Base-by-base conservation (phyloP, 2,888 invertebrate genomes). In the Heliconius sara region DNA sequence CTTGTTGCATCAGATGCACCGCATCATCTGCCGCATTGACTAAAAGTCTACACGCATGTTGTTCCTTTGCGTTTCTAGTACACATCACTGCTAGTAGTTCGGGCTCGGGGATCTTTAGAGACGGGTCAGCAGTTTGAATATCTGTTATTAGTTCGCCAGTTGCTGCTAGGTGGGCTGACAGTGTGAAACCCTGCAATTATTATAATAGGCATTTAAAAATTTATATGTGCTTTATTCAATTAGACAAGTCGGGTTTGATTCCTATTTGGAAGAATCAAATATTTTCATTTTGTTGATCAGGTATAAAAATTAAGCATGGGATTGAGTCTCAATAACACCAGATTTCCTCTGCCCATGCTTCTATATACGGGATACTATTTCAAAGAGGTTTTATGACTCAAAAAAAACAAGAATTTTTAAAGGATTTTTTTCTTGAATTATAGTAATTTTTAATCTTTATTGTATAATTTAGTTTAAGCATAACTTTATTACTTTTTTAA, bases 11-110 rank as follows among this genome's bases (percentile, higher is more conserved):
- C 13, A 97, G 90, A 71, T 96, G 94, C 67, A 97, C 89, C 0
- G 97, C 96, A 84, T 97, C 96, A 87, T 98, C 97, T 57, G 95
- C 96, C 0, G 96, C 96, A 7, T 95, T 94, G 10, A 97, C 86
- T 57, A 98, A 88, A 81, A 97, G 91, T 77, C 97, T 93, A 86
- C 97, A 98, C 12, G 95, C 93, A 22, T 92, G 88, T 83, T 90
- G 89, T 9, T 95, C 94, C 43, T 89, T 88, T 1, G 95, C 93
- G 70, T 95, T 94, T 80, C 95, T 95, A 82, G 95, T 96, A 83
- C 96, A 96, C 81, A 96, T 90, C 0, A 94, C 93, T 0, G 96
- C 95, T 4, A 94, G 85, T 22, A 97, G 87, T 79, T 90, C 92
- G 0, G 96, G 95, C 79, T 91, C 90, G 0, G 93, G 91, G 3